A percentile compares a stretch with the other conserved stretches of the same genome.
phyloP scores from a whole-genome alignment of 2,113 vertebrate species.

The Lampris incognitus region DNA sequence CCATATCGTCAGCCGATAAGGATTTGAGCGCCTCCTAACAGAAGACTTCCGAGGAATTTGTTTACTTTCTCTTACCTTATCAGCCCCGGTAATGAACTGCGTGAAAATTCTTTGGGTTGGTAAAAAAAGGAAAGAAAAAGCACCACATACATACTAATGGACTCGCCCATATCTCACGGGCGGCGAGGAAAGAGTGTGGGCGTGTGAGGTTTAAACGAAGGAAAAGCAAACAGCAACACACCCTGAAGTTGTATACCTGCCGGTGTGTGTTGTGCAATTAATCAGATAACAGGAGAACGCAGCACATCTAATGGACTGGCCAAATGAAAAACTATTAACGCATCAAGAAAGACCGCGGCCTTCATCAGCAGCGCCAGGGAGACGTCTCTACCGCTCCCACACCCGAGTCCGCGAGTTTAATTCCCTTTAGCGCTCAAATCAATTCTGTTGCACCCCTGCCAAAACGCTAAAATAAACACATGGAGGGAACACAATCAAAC shows the following conservation, averaged over 20 bases:
- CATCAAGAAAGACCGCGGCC: background rate
- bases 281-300: background rate
- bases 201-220: background rate
- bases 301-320: background rate
- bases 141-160: constrained; percentile 24
- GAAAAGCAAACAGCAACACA: background rate
- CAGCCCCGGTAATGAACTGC: constrained; percentile 19
- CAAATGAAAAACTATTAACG: background rate
- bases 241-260: background rate
- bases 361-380: constrained; percentile 1
- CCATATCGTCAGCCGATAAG: constrained; percentile 11
- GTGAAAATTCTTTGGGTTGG: constrained; percentile 8
- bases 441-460: constrained; percentile 12
- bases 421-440: constrained; percentile 27
- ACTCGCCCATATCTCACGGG: constrained; percentile 1
- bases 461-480: constrained; percentile 36
- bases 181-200: constrained; percentile 3
- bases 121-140: background rate
- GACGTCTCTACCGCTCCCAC: constrained; percentile 31
- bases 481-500: constrained; percentile 7
- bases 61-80: constrained; percentile 25
- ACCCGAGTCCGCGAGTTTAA: constrained; percentile 34
- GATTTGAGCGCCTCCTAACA: constrained; percentile 20
- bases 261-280: background rate
- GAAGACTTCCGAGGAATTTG: background rate